Evolutionary conservation across 2,797 vertebrate species (phyloP).

Genomic region (Sebastes goodei): DNA sequence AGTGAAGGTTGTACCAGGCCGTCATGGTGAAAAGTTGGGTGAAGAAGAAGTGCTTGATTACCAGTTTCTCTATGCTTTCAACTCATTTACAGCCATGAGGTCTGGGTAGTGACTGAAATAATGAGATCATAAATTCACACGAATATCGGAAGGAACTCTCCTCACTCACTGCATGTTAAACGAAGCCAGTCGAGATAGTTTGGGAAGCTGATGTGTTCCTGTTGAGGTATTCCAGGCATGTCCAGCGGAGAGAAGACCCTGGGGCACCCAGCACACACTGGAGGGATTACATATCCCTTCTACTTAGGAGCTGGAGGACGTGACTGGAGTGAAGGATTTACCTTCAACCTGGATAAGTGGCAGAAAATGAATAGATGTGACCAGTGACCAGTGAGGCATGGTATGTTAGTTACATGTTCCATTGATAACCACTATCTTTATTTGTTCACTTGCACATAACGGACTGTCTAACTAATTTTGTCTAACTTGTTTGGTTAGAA

Average conservation of each 20-base stretch:
- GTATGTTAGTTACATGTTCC: not conserved
- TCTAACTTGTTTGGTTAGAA: not conserved
- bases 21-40: not conserved
- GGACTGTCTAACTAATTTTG: not conserved
- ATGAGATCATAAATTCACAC: not conserved
- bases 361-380: not conserved
- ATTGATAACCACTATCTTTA: not conserved
- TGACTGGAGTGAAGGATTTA: slow-evolving; percentile 6
- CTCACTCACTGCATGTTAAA: not conserved
- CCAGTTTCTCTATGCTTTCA: not conserved
- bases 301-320: not conserved
- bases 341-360: not conserved
- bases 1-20: not conserved
- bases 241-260: not conserved
- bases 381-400: not conserved
- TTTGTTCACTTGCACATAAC: not conserved
- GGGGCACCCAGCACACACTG: not conserved
- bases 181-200: not conserved
- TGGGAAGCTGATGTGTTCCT: not conserved
- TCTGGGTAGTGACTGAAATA: not conserved
- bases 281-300: slow-evolving; percentile 1
- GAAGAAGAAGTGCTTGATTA: not conserved
- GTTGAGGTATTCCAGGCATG: slow-evolving; percentile 4
- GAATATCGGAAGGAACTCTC: not conserved
- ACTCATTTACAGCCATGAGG: not conserved